Evolutionary conservation across 2,888 invertebrate species (phyloP).

Genomic region (Unio delphinus): DNA sequence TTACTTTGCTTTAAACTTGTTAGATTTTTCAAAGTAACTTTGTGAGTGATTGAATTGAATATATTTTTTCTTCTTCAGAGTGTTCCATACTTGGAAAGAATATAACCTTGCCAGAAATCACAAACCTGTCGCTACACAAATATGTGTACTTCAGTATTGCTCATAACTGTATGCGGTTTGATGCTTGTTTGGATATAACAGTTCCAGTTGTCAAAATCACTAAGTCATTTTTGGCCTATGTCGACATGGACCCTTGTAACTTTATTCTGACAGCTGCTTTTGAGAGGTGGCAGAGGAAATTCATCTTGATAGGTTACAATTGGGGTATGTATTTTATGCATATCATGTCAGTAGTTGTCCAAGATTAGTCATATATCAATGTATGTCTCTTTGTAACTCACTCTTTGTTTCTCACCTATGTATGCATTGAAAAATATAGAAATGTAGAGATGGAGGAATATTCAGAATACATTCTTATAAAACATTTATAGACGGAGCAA

Average conservation of each 20-base stretch:
- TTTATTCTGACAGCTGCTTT: slow-evolving; percentile 28
- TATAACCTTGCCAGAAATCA: slow-evolving; percentile 23
- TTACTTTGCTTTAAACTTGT: too few relatives aligned
- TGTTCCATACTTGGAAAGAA: slow-evolving; percentile 16
- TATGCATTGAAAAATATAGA: too few relatives aligned
- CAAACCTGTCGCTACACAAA: slow-evolving; percentile 19
- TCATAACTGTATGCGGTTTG: slow-evolving; percentile 42
- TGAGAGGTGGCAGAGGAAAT: slow-evolving; percentile 19
- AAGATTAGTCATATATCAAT: too few relatives aligned
- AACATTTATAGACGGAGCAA: too few relatives aligned
- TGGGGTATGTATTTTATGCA: slow-evolving; percentile 33
- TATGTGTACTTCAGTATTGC: slow-evolving; percentile 35
- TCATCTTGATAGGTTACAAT: slow-evolving; percentile 35
- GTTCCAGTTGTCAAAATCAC: slow-evolving; percentile 19
- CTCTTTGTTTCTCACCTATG: neutral
- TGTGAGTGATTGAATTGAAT: neutral
- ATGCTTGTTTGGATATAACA: slow-evolving; percentile 44
- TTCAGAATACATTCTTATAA: too few relatives aligned
- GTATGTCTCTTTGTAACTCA: too few relatives aligned
- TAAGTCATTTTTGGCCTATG: slow-evolving; percentile 32
- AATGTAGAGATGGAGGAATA: too few relatives aligned
- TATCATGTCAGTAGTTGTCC: neutral
- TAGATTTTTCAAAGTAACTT: too few relatives aligned
- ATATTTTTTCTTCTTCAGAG: slow-evolving; percentile 10
- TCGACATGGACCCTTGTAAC: slow-evolving; percentile 43